Evolutionary conservation across 2,888 invertebrate species (phyloP).

Genomic region (Meganola albula): DNA sequence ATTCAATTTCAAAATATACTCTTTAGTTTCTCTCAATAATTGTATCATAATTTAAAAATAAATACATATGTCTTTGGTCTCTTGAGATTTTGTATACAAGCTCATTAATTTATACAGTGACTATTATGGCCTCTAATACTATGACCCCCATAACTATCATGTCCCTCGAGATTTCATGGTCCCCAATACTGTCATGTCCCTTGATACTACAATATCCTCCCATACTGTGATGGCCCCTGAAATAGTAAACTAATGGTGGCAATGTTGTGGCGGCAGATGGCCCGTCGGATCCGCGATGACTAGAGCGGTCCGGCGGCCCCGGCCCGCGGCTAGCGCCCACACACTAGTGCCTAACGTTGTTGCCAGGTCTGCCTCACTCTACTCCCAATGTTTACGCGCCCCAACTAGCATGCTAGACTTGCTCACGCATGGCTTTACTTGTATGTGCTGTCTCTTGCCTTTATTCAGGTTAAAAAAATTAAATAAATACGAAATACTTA

Average conservation of each 20-base stretch:
- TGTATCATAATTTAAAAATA: no score
- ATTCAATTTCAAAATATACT: no score
- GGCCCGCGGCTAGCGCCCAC: conserved; percentile 62
- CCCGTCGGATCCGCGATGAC: conserved; percentile 74
- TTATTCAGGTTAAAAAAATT: conserved; percentile 1
- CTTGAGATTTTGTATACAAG: background rate
- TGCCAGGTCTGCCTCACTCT: conserved; percentile 61
- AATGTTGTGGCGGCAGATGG: conserved; percentile 47
- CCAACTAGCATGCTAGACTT: conserved; percentile 39
- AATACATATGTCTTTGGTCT: background rate
- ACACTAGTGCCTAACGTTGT: conserved; percentile 50
- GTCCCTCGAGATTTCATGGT: no score
- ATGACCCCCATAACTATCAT: no score
- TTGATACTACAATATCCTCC: conserved; percentile 5
- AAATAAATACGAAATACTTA: no score
- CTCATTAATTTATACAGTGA: no score
- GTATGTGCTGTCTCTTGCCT: conserved; percentile 21
- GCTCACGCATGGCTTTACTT: conserved; percentile 45
- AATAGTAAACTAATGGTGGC: conserved; percentile 25
- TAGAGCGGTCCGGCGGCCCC: conserved; percentile 71
- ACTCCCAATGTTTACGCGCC: conserved; percentile 45
- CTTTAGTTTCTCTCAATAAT: no score
- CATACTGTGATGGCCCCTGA: conserved; percentile 11
- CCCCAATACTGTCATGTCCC: background rate
- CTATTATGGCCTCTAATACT: no score